Conservation (phyloP, 2,888 invertebrate species). For the Mythimna pallens region DNA sequence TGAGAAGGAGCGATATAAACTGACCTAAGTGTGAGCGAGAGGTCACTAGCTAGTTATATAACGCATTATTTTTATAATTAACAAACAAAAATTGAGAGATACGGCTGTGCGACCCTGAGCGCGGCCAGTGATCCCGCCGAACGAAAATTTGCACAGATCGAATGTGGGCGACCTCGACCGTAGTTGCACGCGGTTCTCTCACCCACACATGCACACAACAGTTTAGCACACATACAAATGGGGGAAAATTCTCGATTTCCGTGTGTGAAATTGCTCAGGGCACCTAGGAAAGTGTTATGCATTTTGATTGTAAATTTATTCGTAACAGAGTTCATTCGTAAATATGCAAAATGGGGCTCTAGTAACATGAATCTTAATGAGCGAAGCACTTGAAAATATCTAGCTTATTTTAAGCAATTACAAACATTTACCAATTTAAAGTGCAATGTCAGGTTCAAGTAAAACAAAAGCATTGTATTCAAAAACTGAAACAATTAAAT, state of each 20-base stretch:
- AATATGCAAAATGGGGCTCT: constrained; percentile 13
- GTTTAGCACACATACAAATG: constrained; percentile 59
- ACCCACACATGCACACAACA: constrained; percentile 69
- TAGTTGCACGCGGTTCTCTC: constrained; percentile 84
- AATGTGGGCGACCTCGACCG: constrained; percentile 90
- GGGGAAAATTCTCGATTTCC: constrained; percentile 87
- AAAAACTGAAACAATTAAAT: constrained; percentile 12
- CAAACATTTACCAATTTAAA: constrained; percentile 19
- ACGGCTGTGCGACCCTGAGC: constrained; percentile 87
- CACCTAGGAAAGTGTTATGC: constrained; percentile 34
- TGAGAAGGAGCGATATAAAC: constrained; percentile 72
- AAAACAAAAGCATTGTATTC: constrained; percentile 28
- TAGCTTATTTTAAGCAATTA: constrained; percentile 7
- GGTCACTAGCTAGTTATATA: constrained; percentile 82
- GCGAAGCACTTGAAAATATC: background rate
- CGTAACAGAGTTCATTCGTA: constrained; percentile 19
- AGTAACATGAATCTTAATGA: constrained; percentile 9
- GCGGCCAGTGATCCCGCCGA: constrained; percentile 87
- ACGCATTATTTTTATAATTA: constrained; percentile 91
- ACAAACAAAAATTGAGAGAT: constrained; percentile 90
- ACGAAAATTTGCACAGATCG: constrained; percentile 90
- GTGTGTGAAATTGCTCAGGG: constrained; percentile 66
- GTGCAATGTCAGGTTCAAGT: constrained; percentile 6
- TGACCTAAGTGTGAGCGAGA: constrained; percentile 73
- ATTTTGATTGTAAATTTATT: constrained; percentile 30